Evolutionary conservation across 2,113 vertebrate species (phyloP).

Genomic region (Mormoops blainvillei): DNA sequence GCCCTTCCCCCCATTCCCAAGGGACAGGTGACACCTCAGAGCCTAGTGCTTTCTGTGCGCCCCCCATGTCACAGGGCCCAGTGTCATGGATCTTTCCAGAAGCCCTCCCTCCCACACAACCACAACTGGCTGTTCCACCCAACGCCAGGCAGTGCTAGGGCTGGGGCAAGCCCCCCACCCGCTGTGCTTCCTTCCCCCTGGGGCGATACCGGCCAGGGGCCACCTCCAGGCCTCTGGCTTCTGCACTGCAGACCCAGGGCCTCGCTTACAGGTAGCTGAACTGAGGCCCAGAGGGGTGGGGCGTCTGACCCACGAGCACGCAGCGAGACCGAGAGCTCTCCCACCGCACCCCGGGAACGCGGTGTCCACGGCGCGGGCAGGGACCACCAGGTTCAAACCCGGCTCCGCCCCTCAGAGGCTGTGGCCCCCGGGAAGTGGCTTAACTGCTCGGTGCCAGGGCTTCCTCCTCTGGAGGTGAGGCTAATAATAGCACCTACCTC

Average conservation of each 20-base stretch:
- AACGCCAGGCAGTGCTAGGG: background rate
- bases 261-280: background rate
- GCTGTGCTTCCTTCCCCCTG: background rate
- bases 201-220: no score
- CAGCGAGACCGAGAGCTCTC: background rate
- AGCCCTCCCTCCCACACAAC: background rate
- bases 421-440: background rate
- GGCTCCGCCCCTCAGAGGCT: accelerated
- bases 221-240: background rate
- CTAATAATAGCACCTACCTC: background rate
- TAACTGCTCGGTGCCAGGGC: background rate
- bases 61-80: accelerated
- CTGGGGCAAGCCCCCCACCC: background rate
- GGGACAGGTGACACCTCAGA: background rate
- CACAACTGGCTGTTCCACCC: accelerated
- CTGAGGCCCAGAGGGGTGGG: background rate
- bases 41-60: background rate
- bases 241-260: background rate
- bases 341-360: no score
- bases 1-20: background rate
- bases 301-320: background rate
- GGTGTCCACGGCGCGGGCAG: no score
- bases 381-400: background rate
- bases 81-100: background rate
- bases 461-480: accelerated